phyloP scores from a whole-genome alignment of 2,797 vertebrate genomes.

The Smutsia gigantea region DNA sequence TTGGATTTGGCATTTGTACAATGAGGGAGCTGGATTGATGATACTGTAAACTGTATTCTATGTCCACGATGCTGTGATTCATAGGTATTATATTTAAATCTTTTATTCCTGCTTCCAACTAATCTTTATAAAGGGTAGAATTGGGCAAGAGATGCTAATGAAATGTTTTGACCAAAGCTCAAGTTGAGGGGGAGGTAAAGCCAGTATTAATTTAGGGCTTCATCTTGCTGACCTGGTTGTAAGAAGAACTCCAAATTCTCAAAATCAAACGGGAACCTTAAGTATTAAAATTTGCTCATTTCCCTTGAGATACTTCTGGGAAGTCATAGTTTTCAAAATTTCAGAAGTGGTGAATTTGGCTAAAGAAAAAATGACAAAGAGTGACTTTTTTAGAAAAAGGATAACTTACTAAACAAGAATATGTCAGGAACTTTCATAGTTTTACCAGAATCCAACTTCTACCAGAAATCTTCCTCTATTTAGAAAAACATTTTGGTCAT shows the following conservation, averaged over 20 bases:
- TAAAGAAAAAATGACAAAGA: neutral
- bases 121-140: neutral
- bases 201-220: neutral
- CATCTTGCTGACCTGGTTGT: neutral
- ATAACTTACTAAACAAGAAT: neutral
- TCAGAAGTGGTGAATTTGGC: neutral
- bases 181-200: neutral
- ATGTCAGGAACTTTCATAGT: neutral
- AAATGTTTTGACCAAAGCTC: neutral
- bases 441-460: neutral
- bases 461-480: neutral
- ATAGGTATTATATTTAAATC: neutral
- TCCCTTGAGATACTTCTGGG: neutral
- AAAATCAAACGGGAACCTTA: neutral
- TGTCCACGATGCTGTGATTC: neutral
- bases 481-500: neutral
- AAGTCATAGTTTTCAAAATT: conserved; percentile 30
- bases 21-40: neutral
- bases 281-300: neutral
- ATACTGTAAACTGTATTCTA: neutral
- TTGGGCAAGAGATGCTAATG: neutral
- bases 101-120: neutral
- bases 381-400: neutral
- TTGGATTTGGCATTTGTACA: neutral
- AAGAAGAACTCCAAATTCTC: neutral